A percentile compares a stretch with the other conserved stretches of the same genome.
These are phyloP conservation scores for Carcina quercana DNA, from an alignment of 2,888 invertebrate genomes.

Conservation along the genomic window DNA sequence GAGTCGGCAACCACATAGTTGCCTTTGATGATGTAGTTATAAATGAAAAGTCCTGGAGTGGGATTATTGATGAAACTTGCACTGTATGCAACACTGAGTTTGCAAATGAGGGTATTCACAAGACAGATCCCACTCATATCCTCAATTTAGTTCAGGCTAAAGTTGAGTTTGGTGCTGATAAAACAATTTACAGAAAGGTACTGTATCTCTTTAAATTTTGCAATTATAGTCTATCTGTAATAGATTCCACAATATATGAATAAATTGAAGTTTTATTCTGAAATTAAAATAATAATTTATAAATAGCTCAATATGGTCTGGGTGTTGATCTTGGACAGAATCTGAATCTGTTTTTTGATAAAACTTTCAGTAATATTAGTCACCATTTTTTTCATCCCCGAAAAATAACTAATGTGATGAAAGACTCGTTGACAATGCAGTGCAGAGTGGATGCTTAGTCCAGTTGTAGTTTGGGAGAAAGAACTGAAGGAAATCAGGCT, in stretches of 20 bases:
- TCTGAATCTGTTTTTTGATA: no score
- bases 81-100: slow-evolving; percentile 40
- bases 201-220: slow-evolving; percentile 10
- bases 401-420: no score
- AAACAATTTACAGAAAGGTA: slow-evolving; percentile 35
- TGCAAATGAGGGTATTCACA: slow-evolving; percentile 31
- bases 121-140: slow-evolving; percentile 27
- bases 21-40: slow-evolving; percentile 24
- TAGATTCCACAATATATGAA: no score
- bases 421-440: no score
- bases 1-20: slow-evolving; percentile 18
- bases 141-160: slow-evolving; percentile 37
- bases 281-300: not conserved
- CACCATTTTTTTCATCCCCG: no score
- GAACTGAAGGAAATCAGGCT: no score
- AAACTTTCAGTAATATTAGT: no score
- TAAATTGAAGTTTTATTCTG: not conserved
- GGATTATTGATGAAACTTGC: slow-evolving; percentile 34
- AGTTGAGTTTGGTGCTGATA: slow-evolving; percentile 26
- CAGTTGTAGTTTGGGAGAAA: no score
- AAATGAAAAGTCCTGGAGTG: slow-evolving; percentile 34
- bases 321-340: no score
- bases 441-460: no score
- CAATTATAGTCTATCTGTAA: no score
- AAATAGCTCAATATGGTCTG: no score